Evolutionary conservation across 1,140 invertebrate genomes (phyloP), one percentile per base, ranked within the genome.

Genomic region (Pachyrhynchus sulphureomaculatus): DNA sequence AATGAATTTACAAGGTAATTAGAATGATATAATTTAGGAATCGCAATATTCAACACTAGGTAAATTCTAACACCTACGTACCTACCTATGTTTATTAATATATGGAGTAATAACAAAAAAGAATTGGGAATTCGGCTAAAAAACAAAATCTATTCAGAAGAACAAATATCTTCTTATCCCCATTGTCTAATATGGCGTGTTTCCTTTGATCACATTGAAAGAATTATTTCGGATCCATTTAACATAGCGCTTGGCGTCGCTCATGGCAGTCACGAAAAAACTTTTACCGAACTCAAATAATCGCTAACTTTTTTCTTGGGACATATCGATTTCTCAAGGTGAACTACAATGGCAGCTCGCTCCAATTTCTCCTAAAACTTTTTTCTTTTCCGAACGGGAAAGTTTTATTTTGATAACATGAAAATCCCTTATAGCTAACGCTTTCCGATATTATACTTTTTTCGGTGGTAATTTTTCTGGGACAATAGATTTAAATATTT

Each of bases 161-260:
- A 9, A 41, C 15, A 41, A 41, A 17, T 6, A 41, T 41, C 20
- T 15, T 18, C 37, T 18, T 41, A 13, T 13, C 6, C 15, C 9
- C 45, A 49, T 37, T 60, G 32, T 20, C 48, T 51, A 44, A 53
- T 53, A 68, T 70, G 58, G 66, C 68, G 66, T 71, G 64, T 68
- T 63, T 64, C 55, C 41, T 55, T 56, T 66, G 71, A 71, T 73
- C 68, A 71, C 64, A 64, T 70, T 70, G 52, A 58, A 65, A 60
- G 64, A 71, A 73, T 73, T 73, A 73, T 66, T 73, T 73, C 71
- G 49, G 62, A 68, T 70, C 68, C 71, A 73, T 73, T 73, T 70
- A 73, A 73, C 71, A 67, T 72, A 63, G 66, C 62, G 70, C 69
- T 68, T 70, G 62, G 64, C 68, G 64, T 52, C 64, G 59, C 48